Conservation (phyloP, 2,888 invertebrate genomes). For the Spodoptera exigua region DNA sequence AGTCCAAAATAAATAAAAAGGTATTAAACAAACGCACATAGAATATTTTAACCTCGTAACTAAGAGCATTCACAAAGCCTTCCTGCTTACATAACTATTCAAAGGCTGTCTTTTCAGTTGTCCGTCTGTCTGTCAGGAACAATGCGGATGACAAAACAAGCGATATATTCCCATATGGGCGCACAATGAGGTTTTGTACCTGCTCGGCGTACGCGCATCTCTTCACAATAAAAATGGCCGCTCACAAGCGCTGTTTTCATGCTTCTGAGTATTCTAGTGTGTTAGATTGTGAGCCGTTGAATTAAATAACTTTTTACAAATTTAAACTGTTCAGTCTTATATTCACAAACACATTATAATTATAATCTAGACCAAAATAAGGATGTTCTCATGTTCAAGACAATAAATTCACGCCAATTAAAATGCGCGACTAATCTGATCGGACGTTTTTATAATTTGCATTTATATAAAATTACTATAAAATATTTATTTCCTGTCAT, state of each 20-base stretch:
- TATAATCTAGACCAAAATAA: constrained; percentile 20
- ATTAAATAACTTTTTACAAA: constrained; percentile 45
- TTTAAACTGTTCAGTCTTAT: constrained; percentile 15
- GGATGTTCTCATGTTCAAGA: constrained; percentile 15
- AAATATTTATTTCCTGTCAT: constrained; percentile 54
- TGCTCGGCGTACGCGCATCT: constrained; percentile 64
- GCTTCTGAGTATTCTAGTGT: constrained; percentile 60
- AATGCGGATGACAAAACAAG: constrained; percentile 87
- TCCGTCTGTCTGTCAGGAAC: constrained; percentile 85
- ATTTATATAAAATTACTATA: constrained; percentile 53
- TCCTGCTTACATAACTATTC: constrained; percentile 82
- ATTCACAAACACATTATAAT: constrained; percentile 2
- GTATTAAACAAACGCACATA: constrained; percentile 45
- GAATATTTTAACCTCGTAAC: constrained; percentile 62
- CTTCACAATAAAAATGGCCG: constrained; percentile 73
- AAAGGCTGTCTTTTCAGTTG: constrained; percentile 86
- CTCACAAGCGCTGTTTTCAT: constrained; percentile 74
- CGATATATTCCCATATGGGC: constrained; percentile 87
- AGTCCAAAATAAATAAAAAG: constrained; percentile 5
- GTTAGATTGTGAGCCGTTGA: constrained; percentile 43
- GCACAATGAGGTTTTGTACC: constrained; percentile 82
- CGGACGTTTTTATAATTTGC: constrained; percentile 31
- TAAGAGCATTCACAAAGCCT: constrained; percentile 65
- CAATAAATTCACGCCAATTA: constrained; percentile 39
- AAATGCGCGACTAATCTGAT: constrained; percentile 31